Percentiles rank a stretch among this genome's conserved stretches.
These are phyloP conservation scores for Dolichomitus sp. DNA, from an alignment of 2,888 invertebrate species.

Conservation along the genomic window DNA sequence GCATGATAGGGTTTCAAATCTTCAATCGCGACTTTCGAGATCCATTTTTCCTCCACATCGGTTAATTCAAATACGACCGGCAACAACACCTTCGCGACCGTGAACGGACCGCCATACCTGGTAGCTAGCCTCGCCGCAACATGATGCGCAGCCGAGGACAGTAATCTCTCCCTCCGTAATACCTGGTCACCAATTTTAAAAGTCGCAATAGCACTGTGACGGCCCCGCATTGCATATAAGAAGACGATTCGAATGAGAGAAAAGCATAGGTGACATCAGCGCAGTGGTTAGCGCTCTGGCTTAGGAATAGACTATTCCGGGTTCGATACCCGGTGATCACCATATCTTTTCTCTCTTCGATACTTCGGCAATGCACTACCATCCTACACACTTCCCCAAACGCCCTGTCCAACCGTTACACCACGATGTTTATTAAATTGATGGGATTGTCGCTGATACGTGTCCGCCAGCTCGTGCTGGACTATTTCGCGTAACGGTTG, in stretches of 20 bases:
- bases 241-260: too few relatives aligned
- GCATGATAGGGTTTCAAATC: background rate
- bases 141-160: conserved; percentile 17
- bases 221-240: too few relatives aligned
- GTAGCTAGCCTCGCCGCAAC: conserved; percentile 13
- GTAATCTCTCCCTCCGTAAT: conserved; percentile 1
- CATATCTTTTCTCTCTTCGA: too few relatives aligned
- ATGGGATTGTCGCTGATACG: background rate
- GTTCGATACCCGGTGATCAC: too few relatives aligned
- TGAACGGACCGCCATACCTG: background rate
- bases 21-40: background rate
- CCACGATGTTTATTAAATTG: conserved; percentile 25
- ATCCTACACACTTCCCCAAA: too few relatives aligned
- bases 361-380: too few relatives aligned
- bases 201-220: background rate
- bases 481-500: conserved; percentile 10
- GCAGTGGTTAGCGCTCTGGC: too few relatives aligned
- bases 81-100: background rate
- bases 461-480: conserved; percentile 5
- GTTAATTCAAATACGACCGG: conserved; percentile 24
- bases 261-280: too few relatives aligned
- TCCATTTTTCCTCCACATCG: background rate
- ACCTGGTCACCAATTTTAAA: conserved; percentile 19
- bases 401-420: too few relatives aligned
- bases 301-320: too few relatives aligned